Evolutionary conservation across 2,797 vertebrate species (phyloP).

Genomic region (Argentina silus): DNA sequence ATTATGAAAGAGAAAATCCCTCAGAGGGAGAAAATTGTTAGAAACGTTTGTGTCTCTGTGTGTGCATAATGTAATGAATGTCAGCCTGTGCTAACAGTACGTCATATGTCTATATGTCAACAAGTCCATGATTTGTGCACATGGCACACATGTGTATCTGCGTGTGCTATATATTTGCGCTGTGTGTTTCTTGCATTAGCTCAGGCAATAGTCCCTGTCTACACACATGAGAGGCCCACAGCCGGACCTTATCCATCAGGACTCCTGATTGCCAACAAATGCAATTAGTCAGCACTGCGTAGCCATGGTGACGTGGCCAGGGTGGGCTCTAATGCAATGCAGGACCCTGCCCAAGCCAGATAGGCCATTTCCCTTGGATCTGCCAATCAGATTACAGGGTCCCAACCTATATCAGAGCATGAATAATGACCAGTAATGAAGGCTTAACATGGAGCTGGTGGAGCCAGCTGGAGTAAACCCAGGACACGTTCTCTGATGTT

Average conservation of each 20-base stretch:
- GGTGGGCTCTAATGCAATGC: slow-evolving; percentile 70
- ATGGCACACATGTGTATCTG: slow-evolving; percentile 13
- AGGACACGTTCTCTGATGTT: slow-evolving; percentile 21
- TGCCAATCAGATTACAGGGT: slow-evolving; percentile 77
- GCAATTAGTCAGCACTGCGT: slow-evolving; percentile 75
- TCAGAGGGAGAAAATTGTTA: not conserved
- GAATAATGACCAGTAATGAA: slow-evolving; percentile 69
- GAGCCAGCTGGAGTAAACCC: not conserved
- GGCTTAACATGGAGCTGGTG: slow-evolving; percentile 36
- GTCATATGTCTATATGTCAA: slow-evolving; percentile 13
- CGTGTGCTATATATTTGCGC: slow-evolving; percentile 7
- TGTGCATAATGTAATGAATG: not conserved
- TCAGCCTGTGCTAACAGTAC: slow-evolving; percentile 7
- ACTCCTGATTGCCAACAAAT: slow-evolving; percentile 72
- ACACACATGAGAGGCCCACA: slow-evolving; percentile 29
- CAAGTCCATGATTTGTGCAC: slow-evolving; percentile 27
- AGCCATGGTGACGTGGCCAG: slow-evolving; percentile 72
- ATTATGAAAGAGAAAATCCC: slow-evolving; percentile 1
- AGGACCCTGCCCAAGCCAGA: slow-evolving; percentile 67
- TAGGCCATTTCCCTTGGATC: slow-evolving; percentile 67
- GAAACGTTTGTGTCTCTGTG: not conserved
- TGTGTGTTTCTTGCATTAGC: slow-evolving; percentile 7
- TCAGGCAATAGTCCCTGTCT: slow-evolving; percentile 4
- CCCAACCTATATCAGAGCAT: slow-evolving; percentile 65
- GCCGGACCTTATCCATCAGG: slow-evolving; percentile 47